Base-by-base conservation (phyloP, 53 echinoderm and acorn worm genomes). In the Paelopatides confundens region DNA sequence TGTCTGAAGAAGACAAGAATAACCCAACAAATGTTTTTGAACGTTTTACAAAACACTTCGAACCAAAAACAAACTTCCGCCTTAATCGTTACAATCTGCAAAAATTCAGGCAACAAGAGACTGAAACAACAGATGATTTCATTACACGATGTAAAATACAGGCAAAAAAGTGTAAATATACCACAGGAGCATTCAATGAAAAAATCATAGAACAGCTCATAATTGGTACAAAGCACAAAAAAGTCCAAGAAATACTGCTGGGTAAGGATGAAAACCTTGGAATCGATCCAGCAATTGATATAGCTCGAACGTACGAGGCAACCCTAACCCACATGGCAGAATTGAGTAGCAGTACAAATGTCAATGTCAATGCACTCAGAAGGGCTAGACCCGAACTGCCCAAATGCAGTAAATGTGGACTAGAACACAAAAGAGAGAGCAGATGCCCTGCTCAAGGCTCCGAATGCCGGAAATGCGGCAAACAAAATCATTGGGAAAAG, bases 11-110 rank as follows among this genome's bases (percentile, higher is more conserved):
- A 10, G 34, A 90, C 10, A 87, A 71, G 71, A 46, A 69, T 76
- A 74, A 86, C 18, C 93, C 85, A 23, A 15, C 53, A 48, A 47
- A 47, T 37, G 66, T 79, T n/a, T 88, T 88, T 23, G 66, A 67
- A 21, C 62, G 49, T 37, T 93, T 91, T 34, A 4, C 49, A 18
- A 91, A 69, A 71, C 81, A 91, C 35, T 93, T 93, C 43, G 33
- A 90, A 54, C 94, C 91, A 17, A 93, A 91, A 58, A 78, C 91
- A 66, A 93, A 91, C 35, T 91, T 62, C 51, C 53, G 88, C 1
- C 50, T 93, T 71, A 58, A 65, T 29, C 83, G 94, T 0, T 93
- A 85, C 64, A 50, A 90, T 29, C 40, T 91, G 15, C 88, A 85
- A 53, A 88, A 85, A 62, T 65, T 87, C n/a, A 39, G 64, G 27